Evolutionary conservation across 1,140 invertebrate species (phyloP).

Genomic region (Ptiloglossa arizonensis): DNA sequence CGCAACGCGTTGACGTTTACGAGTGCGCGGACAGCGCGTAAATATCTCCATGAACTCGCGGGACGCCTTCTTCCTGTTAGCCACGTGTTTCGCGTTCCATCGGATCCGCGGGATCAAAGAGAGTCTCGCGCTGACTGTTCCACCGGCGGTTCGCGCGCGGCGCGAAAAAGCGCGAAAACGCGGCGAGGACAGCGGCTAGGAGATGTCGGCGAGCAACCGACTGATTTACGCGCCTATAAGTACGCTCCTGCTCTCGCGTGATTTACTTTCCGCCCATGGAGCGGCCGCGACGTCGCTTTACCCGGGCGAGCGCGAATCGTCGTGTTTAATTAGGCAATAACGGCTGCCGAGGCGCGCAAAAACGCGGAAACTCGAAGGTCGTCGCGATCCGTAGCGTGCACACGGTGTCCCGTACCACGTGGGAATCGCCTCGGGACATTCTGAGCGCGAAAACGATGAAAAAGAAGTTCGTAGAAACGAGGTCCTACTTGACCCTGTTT

Average conservation of each 20-base stretch:
- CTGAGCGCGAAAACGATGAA: too few relatives aligned
- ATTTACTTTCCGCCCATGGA: background rate
- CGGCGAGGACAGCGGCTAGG: background rate
- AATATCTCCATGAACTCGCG: conserved; percentile 70
- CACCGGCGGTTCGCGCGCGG: background rate
- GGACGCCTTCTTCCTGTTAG: conserved; percentile 62
- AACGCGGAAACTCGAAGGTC: background rate
- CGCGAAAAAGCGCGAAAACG: conserved; percentile 18
- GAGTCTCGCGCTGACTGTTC: too few relatives aligned
- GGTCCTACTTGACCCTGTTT: too few relatives aligned
- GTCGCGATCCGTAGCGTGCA: too few relatives aligned
- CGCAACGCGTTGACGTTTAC: conserved; percentile 68
- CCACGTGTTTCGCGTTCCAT: conserved; percentile 46
- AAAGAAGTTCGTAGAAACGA: too few relatives aligned
- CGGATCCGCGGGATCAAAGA: conserved; percentile 32
- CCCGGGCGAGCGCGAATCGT: background rate
- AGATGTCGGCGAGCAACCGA: background rate
- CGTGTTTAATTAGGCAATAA: conserved; percentile 22
- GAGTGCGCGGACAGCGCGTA: conserved; percentile 70
- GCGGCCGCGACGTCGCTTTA: background rate
- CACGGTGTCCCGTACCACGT: too few relatives aligned
- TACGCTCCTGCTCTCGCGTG: background rate
- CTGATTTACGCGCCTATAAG: conserved; percentile 24
- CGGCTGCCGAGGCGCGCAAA: background rate
- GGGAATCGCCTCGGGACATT: too few relatives aligned